These are phyloP conservation scores for Paraescarpia echinospica DNA, from an alignment of 1,140 invertebrate species.

Conservation along the genomic window DNA sequence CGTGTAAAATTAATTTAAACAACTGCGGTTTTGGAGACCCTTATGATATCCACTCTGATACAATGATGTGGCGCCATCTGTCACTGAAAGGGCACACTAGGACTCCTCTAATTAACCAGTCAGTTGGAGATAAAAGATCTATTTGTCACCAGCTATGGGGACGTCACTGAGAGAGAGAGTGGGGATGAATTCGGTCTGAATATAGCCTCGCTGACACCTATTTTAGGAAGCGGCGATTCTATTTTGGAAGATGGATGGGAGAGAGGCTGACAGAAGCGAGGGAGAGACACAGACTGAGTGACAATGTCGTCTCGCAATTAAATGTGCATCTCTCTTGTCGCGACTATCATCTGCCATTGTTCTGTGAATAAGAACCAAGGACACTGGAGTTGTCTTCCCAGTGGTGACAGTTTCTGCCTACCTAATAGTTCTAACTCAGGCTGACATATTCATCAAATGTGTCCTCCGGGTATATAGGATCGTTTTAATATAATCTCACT, in stretches of 20 bases:
- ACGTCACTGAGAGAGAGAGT: background rate
- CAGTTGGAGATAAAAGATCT: background rate
- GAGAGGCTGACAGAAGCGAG: background rate
- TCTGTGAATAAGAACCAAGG: background rate
- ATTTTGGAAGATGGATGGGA: background rate
- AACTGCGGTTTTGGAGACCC: background rate
- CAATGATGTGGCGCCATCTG: background rate
- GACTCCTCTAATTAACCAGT: background rate
- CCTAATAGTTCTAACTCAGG: no score
- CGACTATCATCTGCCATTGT: background rate
- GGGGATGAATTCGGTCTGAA: background rate
- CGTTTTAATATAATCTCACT: no score
- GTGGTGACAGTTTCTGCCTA: no score
- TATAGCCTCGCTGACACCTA: background rate
- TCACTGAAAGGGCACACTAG: background rate
- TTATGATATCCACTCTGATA: background rate
- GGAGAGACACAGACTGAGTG: background rate
- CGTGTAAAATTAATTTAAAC: background rate
- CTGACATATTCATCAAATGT: no score
- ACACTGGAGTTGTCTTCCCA: background rate
- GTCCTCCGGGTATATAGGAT: no score
- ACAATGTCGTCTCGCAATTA: background rate
- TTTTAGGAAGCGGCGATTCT: background rate
- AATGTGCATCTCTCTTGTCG: background rate
- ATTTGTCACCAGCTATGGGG: background rate